Conservation (phyloP, 2,113 vertebrate species). For the Mormyrus iriodes region DNA sequence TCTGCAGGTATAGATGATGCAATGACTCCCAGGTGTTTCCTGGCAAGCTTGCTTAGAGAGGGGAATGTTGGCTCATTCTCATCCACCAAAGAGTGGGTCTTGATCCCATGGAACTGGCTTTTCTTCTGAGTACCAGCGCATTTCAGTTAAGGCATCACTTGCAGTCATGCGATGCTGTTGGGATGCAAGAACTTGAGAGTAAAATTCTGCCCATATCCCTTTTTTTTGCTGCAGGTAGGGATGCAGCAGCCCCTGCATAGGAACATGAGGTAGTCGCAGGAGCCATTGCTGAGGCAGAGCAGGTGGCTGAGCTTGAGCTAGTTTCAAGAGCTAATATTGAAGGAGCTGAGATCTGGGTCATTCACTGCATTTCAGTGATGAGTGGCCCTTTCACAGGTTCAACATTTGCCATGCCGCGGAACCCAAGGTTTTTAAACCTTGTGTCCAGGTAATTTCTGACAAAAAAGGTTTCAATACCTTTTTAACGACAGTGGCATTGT, state of each 20-base stretch:
- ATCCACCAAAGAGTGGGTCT: constrained; percentile 32
- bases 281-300: constrained; percentile 21
- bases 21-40: constrained; percentile 27
- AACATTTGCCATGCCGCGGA: constrained; percentile 15
- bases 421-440: constrained; percentile 20
- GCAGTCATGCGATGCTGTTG: constrained; percentile 14
- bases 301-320: constrained; percentile 8
- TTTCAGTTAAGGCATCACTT: constrained; percentile 32
- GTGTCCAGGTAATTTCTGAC: constrained; percentile 17
- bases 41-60: constrained; percentile 25
- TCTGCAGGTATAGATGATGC: too few relatives aligned
- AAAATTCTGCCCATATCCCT: constrained; percentile 24
- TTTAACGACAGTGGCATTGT: constrained; percentile 19
- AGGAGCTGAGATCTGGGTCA: constrained; percentile 11
- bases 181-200: constrained; percentile 21
- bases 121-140: constrained; percentile 21
- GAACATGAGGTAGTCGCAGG: constrained; percentile 5
- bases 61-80: constrained; percentile 23
- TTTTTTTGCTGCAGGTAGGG: too few relatives aligned
- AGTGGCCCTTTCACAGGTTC: constrained; percentile 18
- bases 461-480: constrained; percentile 22
- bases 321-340: constrained; percentile 10
- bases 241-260: constrained; percentile 18
- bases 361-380: constrained; percentile 16
- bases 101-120: constrained; percentile 24